phyloP scores from a whole-genome alignment of 1,140 invertebrate species.

The Diachasma alloeum region DNA sequence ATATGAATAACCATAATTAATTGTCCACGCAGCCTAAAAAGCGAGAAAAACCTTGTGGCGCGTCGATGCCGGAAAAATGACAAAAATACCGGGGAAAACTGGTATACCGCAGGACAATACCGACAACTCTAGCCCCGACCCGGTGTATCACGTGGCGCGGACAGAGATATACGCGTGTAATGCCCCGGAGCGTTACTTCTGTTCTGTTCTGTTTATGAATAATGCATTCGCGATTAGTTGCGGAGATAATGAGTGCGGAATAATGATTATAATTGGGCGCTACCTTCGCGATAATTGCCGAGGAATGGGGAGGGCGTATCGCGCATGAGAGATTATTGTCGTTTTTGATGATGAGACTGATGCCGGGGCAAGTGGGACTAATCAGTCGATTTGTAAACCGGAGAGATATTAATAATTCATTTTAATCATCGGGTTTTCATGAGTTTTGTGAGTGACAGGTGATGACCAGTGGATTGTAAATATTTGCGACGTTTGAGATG shows the following conservation, averaged over 20 bases:
- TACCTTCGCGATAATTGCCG: constrained; percentile 33
- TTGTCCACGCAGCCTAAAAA: background rate
- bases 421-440: background rate
- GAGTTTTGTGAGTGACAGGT: too few relatives aligned
- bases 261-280: constrained; percentile 12
- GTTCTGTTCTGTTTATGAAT: constrained; percentile 51
- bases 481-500: too few relatives aligned
- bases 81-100: background rate
- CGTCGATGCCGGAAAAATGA: background rate
- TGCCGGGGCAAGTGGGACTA: background rate
- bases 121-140: background rate
- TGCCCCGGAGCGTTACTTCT: constrained; percentile 27
- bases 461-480: too few relatives aligned
- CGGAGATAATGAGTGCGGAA: constrained; percentile 37
- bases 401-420: background rate
- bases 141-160: background rate
- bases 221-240: constrained; percentile 52
- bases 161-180: constrained; percentile 18
- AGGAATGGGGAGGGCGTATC: background rate
- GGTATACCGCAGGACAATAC: background rate
- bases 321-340: background rate
- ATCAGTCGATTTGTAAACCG: background rate
- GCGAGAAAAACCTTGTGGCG: too few relatives aligned
- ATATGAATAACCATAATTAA: constrained; percentile 33
- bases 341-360: background rate